phyloP scores from a whole-genome alignment of 2,888 invertebrate species.

The Sylvicola fuscatus region DNA sequence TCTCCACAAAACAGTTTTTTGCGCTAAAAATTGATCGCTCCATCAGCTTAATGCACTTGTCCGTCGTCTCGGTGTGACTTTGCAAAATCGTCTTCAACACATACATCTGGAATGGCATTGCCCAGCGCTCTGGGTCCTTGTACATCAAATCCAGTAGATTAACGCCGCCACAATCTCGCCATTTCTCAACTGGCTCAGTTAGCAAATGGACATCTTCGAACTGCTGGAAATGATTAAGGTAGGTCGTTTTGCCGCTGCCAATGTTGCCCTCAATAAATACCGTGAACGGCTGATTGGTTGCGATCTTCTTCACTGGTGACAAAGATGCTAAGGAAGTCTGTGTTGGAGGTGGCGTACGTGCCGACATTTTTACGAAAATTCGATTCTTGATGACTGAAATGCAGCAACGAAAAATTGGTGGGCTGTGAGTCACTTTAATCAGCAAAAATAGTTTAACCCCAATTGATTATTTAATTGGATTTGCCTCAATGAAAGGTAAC shows the following conservation, averaged over 20 bases:
- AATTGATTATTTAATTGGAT: too few species aligned
- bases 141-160: constrained; percentile 72
- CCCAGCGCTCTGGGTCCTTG: constrained; percentile 61
- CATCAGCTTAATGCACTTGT: constrained; percentile 63
- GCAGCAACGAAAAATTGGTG: too few species aligned
- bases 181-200: constrained; percentile 65
- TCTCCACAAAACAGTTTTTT: constrained; percentile 60
- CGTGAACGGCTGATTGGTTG: constrained; percentile 42
- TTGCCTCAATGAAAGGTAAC: too few species aligned
- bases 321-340: too few species aligned
- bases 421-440: too few species aligned
- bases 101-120: constrained; percentile 75
- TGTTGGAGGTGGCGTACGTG: too few species aligned
- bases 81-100: constrained; percentile 78
- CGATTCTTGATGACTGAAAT: too few species aligned
- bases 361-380: too few species aligned
- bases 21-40: constrained; percentile 79
- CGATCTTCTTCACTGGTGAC: too few species aligned
- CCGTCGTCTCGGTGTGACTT: constrained; percentile 41
- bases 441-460: too few species aligned
- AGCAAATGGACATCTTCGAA: constrained; percentile 44
- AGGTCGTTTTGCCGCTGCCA: constrained; percentile 78
- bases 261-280: constrained; percentile 80
- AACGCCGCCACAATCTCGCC: constrained; percentile 59
- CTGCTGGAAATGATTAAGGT: constrained; percentile 57